Conservation (phyloP, 2,797 vertebrate species). For the Pempheris klunzingeri region DNA sequence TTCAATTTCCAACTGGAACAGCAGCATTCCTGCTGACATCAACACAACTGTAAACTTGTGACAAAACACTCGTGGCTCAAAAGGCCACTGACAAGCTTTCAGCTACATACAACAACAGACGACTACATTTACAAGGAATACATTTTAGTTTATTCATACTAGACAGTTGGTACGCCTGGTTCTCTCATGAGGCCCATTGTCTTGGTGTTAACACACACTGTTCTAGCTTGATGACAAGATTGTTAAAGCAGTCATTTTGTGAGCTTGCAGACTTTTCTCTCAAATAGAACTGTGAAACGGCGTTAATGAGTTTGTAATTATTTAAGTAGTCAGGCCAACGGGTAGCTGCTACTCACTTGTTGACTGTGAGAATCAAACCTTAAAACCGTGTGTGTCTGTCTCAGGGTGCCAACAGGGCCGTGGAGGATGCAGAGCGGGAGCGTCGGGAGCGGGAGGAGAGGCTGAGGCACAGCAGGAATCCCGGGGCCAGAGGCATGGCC, state of each 20-base stretch:
- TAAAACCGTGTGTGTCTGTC: slow-evolving; percentile 1
- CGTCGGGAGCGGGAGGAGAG: slow-evolving; percentile 93
- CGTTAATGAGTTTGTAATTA: too few species aligned
- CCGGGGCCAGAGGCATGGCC: slow-evolving; percentile 90
- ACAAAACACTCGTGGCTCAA: neutral
- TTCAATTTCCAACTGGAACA: neutral
- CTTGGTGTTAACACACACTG: too few species aligned
- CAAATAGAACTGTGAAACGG: too few species aligned
- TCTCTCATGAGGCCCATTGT: too few species aligned
- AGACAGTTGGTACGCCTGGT: too few species aligned
- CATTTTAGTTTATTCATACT: too few species aligned
- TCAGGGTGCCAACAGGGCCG: slow-evolving; percentile 94
- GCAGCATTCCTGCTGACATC: neutral
- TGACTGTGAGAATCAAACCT: neutral
- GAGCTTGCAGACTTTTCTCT: too few species aligned
- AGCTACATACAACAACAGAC: neutral
- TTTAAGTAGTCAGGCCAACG: too few species aligned
- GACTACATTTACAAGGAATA: too few species aligned
- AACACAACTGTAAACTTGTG: neutral
- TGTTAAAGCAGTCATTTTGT: too few species aligned
- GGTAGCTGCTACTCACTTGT: too few species aligned
- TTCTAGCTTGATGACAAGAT: too few species aligned
- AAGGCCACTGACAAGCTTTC: neutral
- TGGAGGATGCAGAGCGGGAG: slow-evolving; percentile 92
- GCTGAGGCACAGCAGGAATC: slow-evolving; percentile 92